Conservation (phyloP, 2,797 vertebrate genomes). For the Anolis apletophallus region DNA sequence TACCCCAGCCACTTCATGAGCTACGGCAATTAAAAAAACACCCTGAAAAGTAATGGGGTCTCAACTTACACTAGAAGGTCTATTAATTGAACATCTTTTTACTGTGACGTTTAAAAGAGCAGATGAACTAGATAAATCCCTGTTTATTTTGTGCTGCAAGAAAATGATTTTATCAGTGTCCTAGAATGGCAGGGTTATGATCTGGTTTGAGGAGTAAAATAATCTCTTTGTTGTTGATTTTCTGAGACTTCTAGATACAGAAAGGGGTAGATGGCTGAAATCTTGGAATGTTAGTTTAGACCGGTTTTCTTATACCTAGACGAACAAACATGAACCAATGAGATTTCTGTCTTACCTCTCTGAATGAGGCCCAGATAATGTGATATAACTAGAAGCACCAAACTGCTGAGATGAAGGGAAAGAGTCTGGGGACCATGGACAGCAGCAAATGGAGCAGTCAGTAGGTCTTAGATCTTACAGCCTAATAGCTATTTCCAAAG, state of each 20-base stretch:
- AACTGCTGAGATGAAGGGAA: neutral
- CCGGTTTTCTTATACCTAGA: neutral
- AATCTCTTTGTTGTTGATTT: slow-evolving; percentile 18
- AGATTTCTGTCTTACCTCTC: neutral
- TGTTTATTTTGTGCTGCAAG: neutral
- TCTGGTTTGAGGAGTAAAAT: neutral
- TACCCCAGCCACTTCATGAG: neutral
- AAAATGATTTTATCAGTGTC: slow-evolving; percentile 36
- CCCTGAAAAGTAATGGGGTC: neutral
- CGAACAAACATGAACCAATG: neutral
- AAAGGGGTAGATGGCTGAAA: neutral
- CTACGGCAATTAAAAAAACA: neutral
- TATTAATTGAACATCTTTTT: neutral
- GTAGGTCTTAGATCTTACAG: neutral
- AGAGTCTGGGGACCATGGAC: neutral
- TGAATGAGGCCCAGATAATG: neutral
- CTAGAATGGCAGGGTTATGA: neutral
- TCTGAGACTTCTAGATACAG: rapidly evolving
- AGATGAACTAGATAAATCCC: slow-evolving; percentile 10
- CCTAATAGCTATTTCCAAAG: neutral
- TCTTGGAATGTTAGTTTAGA: neutral
- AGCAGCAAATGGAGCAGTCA: neutral
- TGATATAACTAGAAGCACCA: neutral
- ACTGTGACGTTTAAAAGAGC: slow-evolving; percentile 29
- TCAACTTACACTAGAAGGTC: neutral